phyloP scores from a whole-genome alignment of 2,888 invertebrate species.

The Cantharis rufa region DNA sequence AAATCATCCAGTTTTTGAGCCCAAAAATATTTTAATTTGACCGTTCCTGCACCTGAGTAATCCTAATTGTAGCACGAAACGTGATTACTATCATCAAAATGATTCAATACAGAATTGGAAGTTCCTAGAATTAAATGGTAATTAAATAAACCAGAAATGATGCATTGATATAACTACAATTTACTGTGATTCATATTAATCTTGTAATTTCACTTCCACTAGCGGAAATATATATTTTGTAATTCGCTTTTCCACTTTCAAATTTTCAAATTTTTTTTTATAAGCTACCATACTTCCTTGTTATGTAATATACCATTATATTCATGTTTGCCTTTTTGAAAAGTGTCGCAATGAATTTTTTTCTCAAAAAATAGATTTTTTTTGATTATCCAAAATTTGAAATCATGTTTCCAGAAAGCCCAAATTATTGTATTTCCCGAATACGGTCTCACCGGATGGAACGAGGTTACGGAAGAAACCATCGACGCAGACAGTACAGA shows the following conservation, averaged over 20 bases:
- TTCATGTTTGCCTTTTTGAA: no score
- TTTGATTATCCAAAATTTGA: no score
- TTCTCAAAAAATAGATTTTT: no score
- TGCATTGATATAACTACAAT: neutral
- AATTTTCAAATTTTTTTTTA: no score
- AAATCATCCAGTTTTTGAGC: neutral
- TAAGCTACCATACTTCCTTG: no score
- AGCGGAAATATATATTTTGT: no score
- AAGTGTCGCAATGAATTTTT: no score
- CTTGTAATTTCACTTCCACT: neutral
- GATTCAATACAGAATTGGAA: neutral
- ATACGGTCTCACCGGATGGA: constrained; percentile 38
- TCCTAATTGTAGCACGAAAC: neutral
- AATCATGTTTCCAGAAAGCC: constrained; percentile 55
- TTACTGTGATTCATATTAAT: neutral
- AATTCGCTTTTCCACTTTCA: no score
- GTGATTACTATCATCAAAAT: neutral
- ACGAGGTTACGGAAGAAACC: constrained; percentile 43
- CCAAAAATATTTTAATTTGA: neutral
- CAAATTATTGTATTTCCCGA: constrained; percentile 84
- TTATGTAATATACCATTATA: no score
- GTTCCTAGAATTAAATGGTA: neutral
- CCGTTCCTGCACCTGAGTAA: neutral
- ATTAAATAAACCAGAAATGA: neutral
- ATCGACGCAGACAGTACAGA: neutral